These are phyloP conservation scores for Morelia viridis DNA, from an alignment of 2,797 vertebrate genomes.

Conservation along the genomic window DNA sequence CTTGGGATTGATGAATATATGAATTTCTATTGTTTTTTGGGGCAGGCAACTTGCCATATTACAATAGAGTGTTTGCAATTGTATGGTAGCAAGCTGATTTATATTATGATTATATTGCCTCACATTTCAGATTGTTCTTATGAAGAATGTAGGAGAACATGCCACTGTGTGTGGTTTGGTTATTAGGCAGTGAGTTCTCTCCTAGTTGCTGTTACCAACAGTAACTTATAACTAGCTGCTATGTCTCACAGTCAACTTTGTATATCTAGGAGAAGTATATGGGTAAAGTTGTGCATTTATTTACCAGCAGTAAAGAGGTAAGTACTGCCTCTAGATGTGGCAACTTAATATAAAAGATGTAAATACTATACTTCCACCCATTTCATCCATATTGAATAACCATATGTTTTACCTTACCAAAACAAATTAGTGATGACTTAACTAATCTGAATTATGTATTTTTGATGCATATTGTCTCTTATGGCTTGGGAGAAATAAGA, in stretches of 20 bases:
- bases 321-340: background rate
- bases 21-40: background rate
- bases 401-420: background rate
- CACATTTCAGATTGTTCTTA: background rate
- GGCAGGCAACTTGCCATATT: background rate
- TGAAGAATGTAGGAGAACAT: background rate
- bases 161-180: background rate
- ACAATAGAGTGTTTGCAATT: background rate
- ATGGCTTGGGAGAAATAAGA: background rate
- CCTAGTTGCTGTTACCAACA: background rate
- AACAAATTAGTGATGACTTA: background rate
- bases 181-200: background rate
- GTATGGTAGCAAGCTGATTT: background rate
- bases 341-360: background rate
- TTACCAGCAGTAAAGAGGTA: background rate
- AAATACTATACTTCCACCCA: background rate
- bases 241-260: too few species aligned
- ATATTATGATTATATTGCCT: background rate
- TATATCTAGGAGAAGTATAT: background rate
- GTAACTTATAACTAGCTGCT: background rate
- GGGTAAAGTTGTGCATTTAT: background rate
- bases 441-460: background rate
- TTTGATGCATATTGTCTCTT: background rate
- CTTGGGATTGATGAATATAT: background rate
- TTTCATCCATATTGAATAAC: background rate